Evolutionary conservation across 2,113 vertebrate genomes (phyloP).

Genomic region (Casuarius casuarius): DNA sequence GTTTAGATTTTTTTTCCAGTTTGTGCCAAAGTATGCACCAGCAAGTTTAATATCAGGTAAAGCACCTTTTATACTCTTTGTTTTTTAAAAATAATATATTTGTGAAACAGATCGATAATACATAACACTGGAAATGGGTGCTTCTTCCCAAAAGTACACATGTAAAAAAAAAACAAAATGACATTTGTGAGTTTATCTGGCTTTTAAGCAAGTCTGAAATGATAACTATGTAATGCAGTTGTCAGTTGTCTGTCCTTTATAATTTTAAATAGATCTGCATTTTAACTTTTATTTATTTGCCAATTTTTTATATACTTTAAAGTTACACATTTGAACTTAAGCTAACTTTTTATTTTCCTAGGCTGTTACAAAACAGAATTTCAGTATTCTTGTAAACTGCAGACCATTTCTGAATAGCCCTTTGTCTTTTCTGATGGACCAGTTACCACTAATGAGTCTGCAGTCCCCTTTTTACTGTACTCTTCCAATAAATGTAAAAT

Average conservation of each 20-base stretch:
- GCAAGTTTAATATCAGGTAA: constrained; percentile 61
- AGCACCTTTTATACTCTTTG: constrained; percentile 75
- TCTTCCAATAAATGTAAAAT: constrained; percentile 85
- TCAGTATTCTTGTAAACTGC: constrained; percentile 66
- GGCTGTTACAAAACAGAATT: constrained; percentile 53
- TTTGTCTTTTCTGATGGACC: constrained; percentile 69
- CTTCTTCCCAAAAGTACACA: constrained; percentile 71
- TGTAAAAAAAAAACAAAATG: neutral
- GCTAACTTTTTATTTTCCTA: constrained; percentile 70
- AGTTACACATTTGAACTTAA: constrained; percentile 68
- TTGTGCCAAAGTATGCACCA: constrained; percentile 62
- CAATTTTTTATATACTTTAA: constrained; percentile 72
- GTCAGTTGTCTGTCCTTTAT: constrained; percentile 49
- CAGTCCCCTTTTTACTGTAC: constrained; percentile 77
- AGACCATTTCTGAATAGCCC: constrained; percentile 54
- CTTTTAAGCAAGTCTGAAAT: constrained; percentile 62
- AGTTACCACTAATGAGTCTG: constrained; percentile 70
- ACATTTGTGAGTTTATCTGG: constrained; percentile 40
- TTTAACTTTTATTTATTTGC: constrained; percentile 82
- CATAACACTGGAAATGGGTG: constrained; percentile 81
- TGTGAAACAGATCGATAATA: constrained; percentile 64
- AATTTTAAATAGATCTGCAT: constrained; percentile 74
- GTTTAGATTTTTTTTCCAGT: constrained; percentile 8
- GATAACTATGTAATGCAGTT: constrained; percentile 42
- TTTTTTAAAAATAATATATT: constrained; percentile 81